Conservation (phyloP, 1,140 invertebrate genomes). For the Drosophila serrata region DNA sequence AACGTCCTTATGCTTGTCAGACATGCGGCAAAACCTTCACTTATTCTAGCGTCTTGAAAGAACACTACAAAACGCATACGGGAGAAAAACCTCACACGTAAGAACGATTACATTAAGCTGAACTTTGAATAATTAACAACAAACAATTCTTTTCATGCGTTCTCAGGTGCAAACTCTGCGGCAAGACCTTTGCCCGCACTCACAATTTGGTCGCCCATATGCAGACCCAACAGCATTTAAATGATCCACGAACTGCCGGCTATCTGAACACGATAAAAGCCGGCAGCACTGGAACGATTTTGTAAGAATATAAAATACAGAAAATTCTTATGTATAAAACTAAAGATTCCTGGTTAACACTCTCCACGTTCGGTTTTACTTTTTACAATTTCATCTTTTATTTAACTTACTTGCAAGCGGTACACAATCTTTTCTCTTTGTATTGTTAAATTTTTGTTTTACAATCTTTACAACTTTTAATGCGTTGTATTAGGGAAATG, state of each 20-base stretch:
- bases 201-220: conserved; percentile 81
- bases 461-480: conserved; percentile 58
- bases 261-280: conserved; percentile 50
- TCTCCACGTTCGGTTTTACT: background rate
- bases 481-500: conserved; percentile 60
- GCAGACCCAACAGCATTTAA: conserved; percentile 75
- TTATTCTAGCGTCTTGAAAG: conserved; percentile 88
- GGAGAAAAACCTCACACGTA: conserved; percentile 78
- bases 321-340: too few species aligned
- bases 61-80: conserved; percentile 86
- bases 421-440: conserved; percentile 35
- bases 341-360: background rate
- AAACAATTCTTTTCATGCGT: too few species aligned
- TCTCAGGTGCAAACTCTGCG: conserved; percentile 68
- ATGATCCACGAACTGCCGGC: conserved; percentile 62
- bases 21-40: conserved; percentile 91
- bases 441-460: conserved; percentile 20
- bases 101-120: background rate
- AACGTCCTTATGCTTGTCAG: conserved; percentile 89
- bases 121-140: background rate
- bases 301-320: too few species aligned
- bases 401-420: conserved; percentile 53
- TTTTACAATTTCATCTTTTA: conserved; percentile 63
- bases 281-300: background rate
- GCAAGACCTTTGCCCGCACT: conserved; percentile 72